These are phyloP conservation scores for Drosophila fuyamai DNA, from an alignment of 1,140 invertebrate species.

Conservation along the genomic window DNA sequence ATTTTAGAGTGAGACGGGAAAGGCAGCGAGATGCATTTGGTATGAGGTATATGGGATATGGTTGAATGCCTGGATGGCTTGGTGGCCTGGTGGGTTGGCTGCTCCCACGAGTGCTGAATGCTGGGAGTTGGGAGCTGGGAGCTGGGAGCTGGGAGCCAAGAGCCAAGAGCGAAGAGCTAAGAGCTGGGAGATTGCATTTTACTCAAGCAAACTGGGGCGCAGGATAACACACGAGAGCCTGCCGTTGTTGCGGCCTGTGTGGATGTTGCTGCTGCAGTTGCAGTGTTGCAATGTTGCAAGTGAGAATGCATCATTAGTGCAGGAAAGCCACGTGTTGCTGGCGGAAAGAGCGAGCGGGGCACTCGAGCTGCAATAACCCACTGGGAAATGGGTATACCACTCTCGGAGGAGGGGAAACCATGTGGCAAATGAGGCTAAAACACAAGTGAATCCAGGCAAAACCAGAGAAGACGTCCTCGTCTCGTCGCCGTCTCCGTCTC, in stretches of 20 bases:
- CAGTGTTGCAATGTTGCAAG: conserved; percentile 30
- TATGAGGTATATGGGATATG: conserved; percentile 39
- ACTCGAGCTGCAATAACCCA: conserved; percentile 17
- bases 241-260: conserved; percentile 10
- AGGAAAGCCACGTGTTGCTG: conserved; percentile 39
- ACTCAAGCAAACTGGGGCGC: conserved; percentile 65
- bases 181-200: conserved; percentile 21
- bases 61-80: conserved; percentile 21
- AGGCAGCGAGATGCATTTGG: neutral
- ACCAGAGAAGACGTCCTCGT: conserved; percentile 19
- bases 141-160: neutral
- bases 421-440: conserved; percentile 73
- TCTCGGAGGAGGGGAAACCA: conserved; percentile 49
- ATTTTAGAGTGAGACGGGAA: neutral
- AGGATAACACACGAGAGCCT: conserved; percentile 41
- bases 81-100: conserved; percentile 33
- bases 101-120: conserved; percentile 43
- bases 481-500: conserved; percentile 2
- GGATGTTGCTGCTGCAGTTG: conserved; percentile 22
- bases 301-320: conserved; percentile 77
- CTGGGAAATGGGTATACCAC: conserved; percentile 40
- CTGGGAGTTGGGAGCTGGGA: neutral
- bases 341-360: neutral
- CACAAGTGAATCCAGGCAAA: conserved; percentile 57
- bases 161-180: neutral